Evolutionary conservation across 2,797 vertebrate genomes (phyloP), one percentile per base, ranked within the genome.

Genomic region (Malurus leucopterus): DNA sequence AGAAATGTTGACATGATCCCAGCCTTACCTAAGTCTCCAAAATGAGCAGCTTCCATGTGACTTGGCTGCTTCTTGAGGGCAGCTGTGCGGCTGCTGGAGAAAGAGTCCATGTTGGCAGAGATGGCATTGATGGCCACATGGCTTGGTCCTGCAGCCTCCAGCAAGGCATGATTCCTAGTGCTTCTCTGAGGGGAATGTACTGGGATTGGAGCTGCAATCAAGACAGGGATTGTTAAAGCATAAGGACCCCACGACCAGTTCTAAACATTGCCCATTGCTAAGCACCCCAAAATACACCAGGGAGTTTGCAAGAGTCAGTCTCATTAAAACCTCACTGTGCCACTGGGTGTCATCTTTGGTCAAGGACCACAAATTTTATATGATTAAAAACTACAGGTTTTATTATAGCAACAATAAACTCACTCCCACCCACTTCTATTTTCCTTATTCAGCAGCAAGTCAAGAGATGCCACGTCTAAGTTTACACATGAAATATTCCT

Each of bases 41-140:
- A 99, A 95, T 99, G 99, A 40, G 98, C 99, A 9, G 99, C 99
- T 96, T 99, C 99, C 99, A 99, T 99, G 97, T 99, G 99, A 86
- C 98, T 99, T 5, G 98, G 99, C 97, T 99, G 99, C 86, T 99
- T 99, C 96, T 99, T 99, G 94, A 99, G 99, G 69, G 99, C 98
- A 86, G 99, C 99, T 1, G 99, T 99, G 84, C 99, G 98, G 68
- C 99, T 99, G 24, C 98, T 98, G 59, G 99, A 99, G 23, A 99
- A 99, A 18, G 99, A 99, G 96, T 99, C 99, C 99, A 99, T 99
- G 97, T 99, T 99, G 95, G 99, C 99, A 17, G 99, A 99, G 97
- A 99, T 99, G 97, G 98, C 99, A 59, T 97, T 99, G 96, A 99
- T 99, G 61, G 99, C 99, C 98, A 99, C 98, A 91, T 98, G 98